Evolutionary conservation across 2,113 vertebrate species (phyloP), one percentile per base, ranked within the genome.

Genomic region (Hemibagrus wyckioides): DNA sequence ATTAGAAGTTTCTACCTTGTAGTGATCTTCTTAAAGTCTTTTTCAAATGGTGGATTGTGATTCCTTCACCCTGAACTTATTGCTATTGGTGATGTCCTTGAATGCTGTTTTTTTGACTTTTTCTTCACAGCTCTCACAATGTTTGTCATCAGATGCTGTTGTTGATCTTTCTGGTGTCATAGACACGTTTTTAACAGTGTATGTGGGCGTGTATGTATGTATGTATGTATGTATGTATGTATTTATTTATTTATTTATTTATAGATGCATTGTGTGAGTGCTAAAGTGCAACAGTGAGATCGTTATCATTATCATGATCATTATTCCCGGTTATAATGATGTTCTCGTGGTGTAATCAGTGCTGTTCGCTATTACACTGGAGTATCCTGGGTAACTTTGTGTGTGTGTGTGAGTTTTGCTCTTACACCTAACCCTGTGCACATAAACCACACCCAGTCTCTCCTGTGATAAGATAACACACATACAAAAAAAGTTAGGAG

Each of bases 391-490:
- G 69, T 39, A 52, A 75, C 21, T 57, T 63, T 61, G 30, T 57
- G 57, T 87, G 39, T 85, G 89, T 92, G 89, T 86, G 84, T 59
- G 39, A 41, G 80, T 73, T 41, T 86, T 63, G 41, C 75, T 90
- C 86, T 80, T 80, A 4, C 30, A 90, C 92, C 89, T 90, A 93
- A 93, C 91, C 92, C 94, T 95, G 91, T 94, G 93, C 91, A 92
- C 94, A 93, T 56, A 73, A 82, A 89, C 90, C 75, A 90, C 89
- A 88, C 87, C 89, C 67, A 75, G 90, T 80, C 86, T 86, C 54
- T 71, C 81, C 41, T 33, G 50, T 90, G 94, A 95, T 95, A 95
- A 95, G 94, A 95, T 94, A 93, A 61, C 39, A 39, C 56, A 39
- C 79, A 11, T 36, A 41, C 80, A 79, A 28, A 54, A 48, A 52